phyloP scores from a whole-genome alignment of 2,113 vertebrate species.

The Labeo catla region DNA sequence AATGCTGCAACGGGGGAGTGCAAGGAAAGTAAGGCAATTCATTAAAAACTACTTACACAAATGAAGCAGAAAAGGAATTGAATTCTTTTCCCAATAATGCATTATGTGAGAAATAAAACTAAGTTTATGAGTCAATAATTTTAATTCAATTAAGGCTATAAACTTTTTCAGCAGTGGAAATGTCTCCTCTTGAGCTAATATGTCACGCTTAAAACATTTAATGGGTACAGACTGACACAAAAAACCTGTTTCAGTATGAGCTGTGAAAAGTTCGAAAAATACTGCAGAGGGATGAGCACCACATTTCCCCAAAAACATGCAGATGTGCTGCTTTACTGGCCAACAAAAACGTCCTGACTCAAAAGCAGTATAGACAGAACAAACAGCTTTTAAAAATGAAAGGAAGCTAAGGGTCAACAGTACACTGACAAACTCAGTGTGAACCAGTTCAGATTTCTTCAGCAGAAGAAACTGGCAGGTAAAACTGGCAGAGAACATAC shows the following conservation, averaged over 20 bases:
- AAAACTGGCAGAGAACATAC: not conserved
- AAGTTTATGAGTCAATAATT: not conserved
- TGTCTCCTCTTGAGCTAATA: not conserved
- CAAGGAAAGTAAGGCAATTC: not conserved
- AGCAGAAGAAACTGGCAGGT: not conserved
- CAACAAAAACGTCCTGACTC: constrained; percentile 30
- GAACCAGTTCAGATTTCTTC: not conserved
- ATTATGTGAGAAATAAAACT: not conserved
- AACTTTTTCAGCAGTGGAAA: not conserved
- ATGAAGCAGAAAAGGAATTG: not conserved
- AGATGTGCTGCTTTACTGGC: not conserved
- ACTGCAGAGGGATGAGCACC: not conserved
- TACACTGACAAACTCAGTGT: not conserved
- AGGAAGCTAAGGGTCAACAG: not conserved
- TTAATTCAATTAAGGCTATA: constrained; percentile 16
- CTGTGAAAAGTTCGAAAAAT: not conserved
- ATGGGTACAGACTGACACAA: not conserved
- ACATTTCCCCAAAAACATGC: constrained; percentile 21
- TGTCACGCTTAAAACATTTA: not conserved
- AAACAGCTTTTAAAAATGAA: not conserved
- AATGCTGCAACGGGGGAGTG: not conserved
- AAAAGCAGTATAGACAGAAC: not conserved
- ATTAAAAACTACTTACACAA: constrained; percentile 26
- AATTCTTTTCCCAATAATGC: not conserved
- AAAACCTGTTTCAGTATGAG: not conserved